Conservation (phyloP, 2,888 invertebrate genomes). For the Euspilapteryx auroguttella region DNA sequence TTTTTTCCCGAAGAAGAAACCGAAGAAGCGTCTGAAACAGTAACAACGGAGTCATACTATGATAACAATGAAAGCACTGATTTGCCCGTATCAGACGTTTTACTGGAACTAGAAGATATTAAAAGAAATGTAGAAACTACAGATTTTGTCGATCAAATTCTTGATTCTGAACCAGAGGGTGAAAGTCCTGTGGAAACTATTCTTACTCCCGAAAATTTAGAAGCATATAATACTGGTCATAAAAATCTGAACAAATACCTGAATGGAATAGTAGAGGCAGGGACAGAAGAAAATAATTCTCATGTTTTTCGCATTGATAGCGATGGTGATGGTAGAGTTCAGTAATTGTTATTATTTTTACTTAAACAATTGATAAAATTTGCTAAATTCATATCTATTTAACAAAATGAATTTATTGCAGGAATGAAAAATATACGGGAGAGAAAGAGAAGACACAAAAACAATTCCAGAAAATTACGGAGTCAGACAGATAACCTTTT, state of each 20-base stretch:
- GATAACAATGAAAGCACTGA: slow-evolving; percentile 20
- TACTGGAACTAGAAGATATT: slow-evolving; percentile 34
- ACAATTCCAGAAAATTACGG: slow-evolving; percentile 8
- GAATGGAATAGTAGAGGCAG: slow-evolving; percentile 17
- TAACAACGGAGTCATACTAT: slow-evolving; percentile 28
- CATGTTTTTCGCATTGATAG: too few species aligned
- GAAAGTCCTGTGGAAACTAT: slow-evolving; percentile 17
- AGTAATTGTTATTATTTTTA: too few species aligned
- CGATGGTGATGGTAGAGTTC: too few species aligned
- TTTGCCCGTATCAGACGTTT: slow-evolving; percentile 25
- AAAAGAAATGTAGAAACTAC: slow-evolving; percentile 28
- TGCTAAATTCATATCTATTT: too few species aligned
- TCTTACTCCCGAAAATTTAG: slow-evolving; percentile 13
- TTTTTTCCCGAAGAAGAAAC: slow-evolving; percentile 40
- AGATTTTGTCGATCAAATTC: slow-evolving; percentile 42
- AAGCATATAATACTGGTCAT: slow-evolving; percentile 18
- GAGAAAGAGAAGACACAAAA: slow-evolving; percentile 2
- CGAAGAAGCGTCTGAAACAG: slow-evolving; percentile 15
- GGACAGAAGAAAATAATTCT: too few species aligned
- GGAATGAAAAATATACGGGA: neutral
- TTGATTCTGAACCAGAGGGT: slow-evolving; percentile 29
- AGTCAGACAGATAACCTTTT: too few species aligned
- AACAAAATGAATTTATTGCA: slow-evolving; percentile 5
- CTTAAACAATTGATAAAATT: too few species aligned
- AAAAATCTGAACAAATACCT: slow-evolving; percentile 26